Conservation (phyloP, 2,113 vertebrate genomes). For the Tor tambroides region DNA sequence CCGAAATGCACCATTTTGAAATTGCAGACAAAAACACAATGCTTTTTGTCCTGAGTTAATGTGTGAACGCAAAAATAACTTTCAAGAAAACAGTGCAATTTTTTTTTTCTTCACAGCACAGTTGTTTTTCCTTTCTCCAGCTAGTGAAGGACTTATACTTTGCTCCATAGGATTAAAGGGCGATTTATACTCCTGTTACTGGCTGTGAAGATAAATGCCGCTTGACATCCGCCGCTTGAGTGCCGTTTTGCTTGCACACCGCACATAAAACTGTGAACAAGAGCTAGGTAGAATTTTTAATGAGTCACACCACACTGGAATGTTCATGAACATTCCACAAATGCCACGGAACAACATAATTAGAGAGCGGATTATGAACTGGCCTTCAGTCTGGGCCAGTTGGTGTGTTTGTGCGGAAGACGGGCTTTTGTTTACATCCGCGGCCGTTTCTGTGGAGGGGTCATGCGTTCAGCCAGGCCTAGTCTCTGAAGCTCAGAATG, state of each 20-base stretch:
- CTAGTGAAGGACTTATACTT: conserved; percentile 56
- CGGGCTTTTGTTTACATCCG: conserved; percentile 75
- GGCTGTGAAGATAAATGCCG: conserved; percentile 10
- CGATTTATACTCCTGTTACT: background rate
- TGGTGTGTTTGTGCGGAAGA: background rate
- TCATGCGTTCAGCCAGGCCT: conserved; percentile 79
- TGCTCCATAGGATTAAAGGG: conserved; percentile 73
- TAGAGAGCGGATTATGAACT: background rate
- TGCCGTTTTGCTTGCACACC: background rate
- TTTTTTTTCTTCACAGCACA: conserved; percentile 64
- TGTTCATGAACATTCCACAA: conserved; percentile 24
- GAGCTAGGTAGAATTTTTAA: conserved; percentile 3
- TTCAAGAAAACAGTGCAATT: conserved; percentile 83
- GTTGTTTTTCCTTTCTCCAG: conserved; percentile 65
- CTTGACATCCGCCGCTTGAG: background rate
- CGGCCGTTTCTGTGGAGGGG: conserved; percentile 80
- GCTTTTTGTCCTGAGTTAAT: conserved; percentile 83
- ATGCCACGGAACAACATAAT: conserved; percentile 23
- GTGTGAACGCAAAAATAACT: conserved; percentile 73
- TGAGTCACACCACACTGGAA: conserved; percentile 6
- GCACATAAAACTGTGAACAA: conserved; percentile 5
- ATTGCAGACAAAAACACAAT: conserved; percentile 46
- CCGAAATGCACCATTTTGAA: conserved; percentile 62
- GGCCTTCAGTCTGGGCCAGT: background rate
- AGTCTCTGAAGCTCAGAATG: conserved; percentile 85